Evolutionary conservation across 2,888 invertebrate species (phyloP), one percentile per base, ranked within the genome.

Genomic region (Nemotelus pantherinus): DNA sequence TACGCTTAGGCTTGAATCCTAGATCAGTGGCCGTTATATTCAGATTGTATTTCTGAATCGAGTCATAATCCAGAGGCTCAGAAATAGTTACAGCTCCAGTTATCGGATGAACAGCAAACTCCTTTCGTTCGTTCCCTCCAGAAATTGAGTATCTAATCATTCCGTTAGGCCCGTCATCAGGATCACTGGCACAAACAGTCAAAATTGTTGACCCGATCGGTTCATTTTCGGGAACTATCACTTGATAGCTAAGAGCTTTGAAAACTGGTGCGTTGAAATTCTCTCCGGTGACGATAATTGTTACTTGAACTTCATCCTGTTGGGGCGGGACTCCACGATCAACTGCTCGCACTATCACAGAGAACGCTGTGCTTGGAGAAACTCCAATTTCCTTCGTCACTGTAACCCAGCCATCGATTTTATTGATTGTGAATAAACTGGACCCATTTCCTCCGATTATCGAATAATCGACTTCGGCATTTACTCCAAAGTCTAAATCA

Each of bases 321-420:
- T 94, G 94, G 0, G 96, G 92, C 0, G 97, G 97, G 2, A 94
- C 93, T 0, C 98, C 98, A 81, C 92, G 92, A 88, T 98, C 98
- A 1, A 91, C 89, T 0, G 96, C 98, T 82, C 91, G 90, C 1
- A 96, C 89, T 82, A 89, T 90, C 3, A 97, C 83, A 55, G 89
- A 89, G 82, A 92, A 96, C 7, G 91, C 89, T 41, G 90, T 90
- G 3, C 92, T 92, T 7, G 90, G 86, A 44, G 90, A 87, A 57
- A 85, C 85, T 25, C 80, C 80, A 2, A 86, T 79, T 58, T 87
- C 86, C 82, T 91, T 91, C 2, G 89, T 90, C 0, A 96, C 90
- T 10, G 91, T 90, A 48, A 98, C 89, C 95, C 94, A 97, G 57
- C 97, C 97, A 81, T 91, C 91, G n/a, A 87, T 89, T 83, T 91